Percentiles rank a stretch among this genome's conserved stretches.
Evolutionary conservation across 35 echinoderm and acorn worm genomes (phyloP).

Genomic region (Amphiura filiformis): DNA sequence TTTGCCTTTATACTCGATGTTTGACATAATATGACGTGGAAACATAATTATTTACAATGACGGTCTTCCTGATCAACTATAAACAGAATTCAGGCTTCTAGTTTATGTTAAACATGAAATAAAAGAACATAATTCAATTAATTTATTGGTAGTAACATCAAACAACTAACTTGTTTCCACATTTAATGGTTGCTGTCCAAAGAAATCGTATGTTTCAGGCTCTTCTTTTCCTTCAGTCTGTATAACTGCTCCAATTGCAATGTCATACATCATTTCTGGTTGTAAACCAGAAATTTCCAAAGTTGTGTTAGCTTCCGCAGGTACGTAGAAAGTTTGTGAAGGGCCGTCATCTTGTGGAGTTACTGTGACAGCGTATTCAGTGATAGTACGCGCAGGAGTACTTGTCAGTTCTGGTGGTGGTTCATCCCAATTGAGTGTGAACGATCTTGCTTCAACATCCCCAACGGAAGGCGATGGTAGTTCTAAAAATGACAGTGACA

Average conservation of each 20-base stretch:
- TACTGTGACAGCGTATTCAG: neutral
- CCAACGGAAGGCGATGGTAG: neutral
- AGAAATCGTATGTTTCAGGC: neutral
- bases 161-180: too few relatives aligned
- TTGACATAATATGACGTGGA: too few relatives aligned
- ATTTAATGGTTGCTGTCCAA: too few relatives aligned
- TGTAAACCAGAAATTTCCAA: neutral
- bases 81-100: too few relatives aligned
- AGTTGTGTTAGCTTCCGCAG: neutral
- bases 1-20: too few relatives aligned
- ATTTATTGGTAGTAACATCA: too few relatives aligned
- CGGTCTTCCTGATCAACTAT: too few relatives aligned
- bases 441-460: neutral
- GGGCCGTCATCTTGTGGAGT: neutral
- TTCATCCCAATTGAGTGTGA: neutral
- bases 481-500: neutral
- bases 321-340: neutral
- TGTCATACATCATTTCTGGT: neutral
- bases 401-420: neutral
- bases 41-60: too few relatives aligned
- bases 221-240: neutral
- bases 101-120: too few relatives aligned
- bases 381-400: neutral
- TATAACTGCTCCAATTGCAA: neutral
- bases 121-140: too few relatives aligned